A percentile compares a stretch with the other conserved stretches of the same genome.
phyloP scores from a whole-genome alignment of 2,888 invertebrate species.

The Temnothorax unifasciatus region DNA sequence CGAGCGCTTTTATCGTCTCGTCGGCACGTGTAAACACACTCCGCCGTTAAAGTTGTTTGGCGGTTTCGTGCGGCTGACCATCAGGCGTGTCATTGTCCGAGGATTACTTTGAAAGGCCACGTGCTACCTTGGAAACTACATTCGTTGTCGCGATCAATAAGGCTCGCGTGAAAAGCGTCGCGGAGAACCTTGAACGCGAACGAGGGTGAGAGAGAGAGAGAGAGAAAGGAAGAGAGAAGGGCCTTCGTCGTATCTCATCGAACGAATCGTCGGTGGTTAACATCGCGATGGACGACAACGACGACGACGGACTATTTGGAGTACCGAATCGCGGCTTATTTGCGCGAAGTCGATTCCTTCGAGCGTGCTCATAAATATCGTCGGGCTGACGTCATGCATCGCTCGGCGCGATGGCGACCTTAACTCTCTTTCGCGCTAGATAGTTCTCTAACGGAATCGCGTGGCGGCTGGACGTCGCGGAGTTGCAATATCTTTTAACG shows the following conservation, averaged over 20 bases:
- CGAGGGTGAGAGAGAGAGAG: too few relatives aligned
- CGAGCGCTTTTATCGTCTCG: background rate
- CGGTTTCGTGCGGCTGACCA: conserved; percentile 38
- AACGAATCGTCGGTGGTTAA: conserved; percentile 4
- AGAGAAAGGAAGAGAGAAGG: background rate
- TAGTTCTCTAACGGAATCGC: conserved; percentile 24
- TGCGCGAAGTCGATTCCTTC: conserved; percentile 35
- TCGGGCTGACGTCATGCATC: conserved; percentile 50
- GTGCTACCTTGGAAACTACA: conserved; percentile 46
- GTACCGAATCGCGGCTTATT: conserved; percentile 33
- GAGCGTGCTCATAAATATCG: conserved; percentile 44
- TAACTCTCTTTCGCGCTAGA: conserved; percentile 49
- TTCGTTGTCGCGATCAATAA: conserved; percentile 42
- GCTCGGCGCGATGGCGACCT: conserved; percentile 52
- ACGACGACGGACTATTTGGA: conserved; percentile 11
- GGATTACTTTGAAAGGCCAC: conserved; percentile 56
- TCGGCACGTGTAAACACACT: background rate
- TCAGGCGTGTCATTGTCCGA: conserved; percentile 65
- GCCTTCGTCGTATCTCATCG: background rate
- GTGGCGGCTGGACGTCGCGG: conserved; percentile 8
- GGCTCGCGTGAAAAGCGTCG: conserved; percentile 26
- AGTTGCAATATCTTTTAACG: conserved; percentile 10
- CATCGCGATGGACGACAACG: background rate
- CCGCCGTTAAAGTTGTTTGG: conserved; percentile 57
- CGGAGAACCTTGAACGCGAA: conserved; percentile 29